Evolutionary conservation across 2,888 invertebrate species (phyloP), one percentile per base, ranked within the genome.

Genomic region (Apodemia duryi): DNA sequence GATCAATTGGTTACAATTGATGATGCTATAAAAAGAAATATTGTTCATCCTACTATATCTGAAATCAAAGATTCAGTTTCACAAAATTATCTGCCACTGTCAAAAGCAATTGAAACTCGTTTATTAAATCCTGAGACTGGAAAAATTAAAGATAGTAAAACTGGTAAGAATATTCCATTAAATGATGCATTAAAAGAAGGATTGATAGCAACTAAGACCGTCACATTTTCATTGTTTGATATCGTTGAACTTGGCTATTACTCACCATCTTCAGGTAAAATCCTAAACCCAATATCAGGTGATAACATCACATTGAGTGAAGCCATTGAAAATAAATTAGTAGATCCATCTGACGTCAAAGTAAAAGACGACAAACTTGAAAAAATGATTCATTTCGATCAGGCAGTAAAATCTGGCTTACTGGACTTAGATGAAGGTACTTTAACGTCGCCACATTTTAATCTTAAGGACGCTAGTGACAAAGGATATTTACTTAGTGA

Each of bases 401-500:
- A 95, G 76, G 97, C 97, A 1, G 93, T 95, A 13, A 93, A 94
- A 74, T 92, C 91, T 10, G 95, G 95, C 64, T 85, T 97, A 29
- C 76, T 97, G 29, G 96, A 97, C 81, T 88, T 95, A 61, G 93
- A 95, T 63, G 92, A 92, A 70, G 97, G 97, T 54, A 82, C 95
- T 35, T 84, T 97, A 38, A 94, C 94, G 1, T 93, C 93, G 69
- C 97, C 97, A 0, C 85, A 93, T 69, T 93, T 96, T 77, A 94
- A 95, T 64, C 88, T 97, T 54, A 95, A 96, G 81, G 94, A 96
- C 73, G 97, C 97, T 2, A 94, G 95, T 73, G 94, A 95, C 63
- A 97, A 96, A 79, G 97, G 97, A 7, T 96, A 96, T 78, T 92
- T 97, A 57, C 85, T 97, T 43, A 96, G 95, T 75, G 95, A 96